Conservation (phyloP, 2,888 invertebrate species). For the Eustalomyia histrio region DNA sequence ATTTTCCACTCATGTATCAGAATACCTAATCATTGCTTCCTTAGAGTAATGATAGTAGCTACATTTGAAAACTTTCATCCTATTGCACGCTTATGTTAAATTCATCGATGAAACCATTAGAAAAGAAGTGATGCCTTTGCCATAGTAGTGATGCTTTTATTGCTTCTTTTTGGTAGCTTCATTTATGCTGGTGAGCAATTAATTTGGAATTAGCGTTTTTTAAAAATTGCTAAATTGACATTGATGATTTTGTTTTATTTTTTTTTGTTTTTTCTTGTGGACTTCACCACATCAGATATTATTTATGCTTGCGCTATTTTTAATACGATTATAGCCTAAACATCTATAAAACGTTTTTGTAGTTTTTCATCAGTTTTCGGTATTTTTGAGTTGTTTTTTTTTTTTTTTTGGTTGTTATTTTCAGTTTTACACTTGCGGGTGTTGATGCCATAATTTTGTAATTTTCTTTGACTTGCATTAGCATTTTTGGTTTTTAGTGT, state of each 20-base stretch:
- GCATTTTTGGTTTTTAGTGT: slow-evolving; percentile 20
- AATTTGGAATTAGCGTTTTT: too few species aligned
- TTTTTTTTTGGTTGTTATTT: slow-evolving; percentile 38
- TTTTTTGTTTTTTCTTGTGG: slow-evolving; percentile 34
- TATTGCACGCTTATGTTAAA: too few species aligned
- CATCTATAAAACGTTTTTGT: slow-evolving; percentile 33
- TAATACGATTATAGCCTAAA: slow-evolving; percentile 63
- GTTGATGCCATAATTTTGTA: slow-evolving; percentile 61
- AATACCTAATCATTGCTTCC: too few species aligned
- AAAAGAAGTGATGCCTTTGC: too few species aligned
- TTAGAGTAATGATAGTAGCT: too few species aligned
- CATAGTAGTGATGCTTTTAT: too few species aligned
- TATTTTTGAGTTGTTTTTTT: neutral
- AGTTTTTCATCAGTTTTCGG: slow-evolving; percentile 57
- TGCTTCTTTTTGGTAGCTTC: too few species aligned
- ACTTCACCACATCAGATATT: slow-evolving; percentile 58
- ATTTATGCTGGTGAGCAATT: too few species aligned
- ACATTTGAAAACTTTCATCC: too few species aligned
- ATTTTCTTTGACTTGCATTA: slow-evolving; percentile 37
- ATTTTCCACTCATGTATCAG: too few species aligned
- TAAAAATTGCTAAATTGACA: neutral
- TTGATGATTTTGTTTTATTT: neutral
- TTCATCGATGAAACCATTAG: too few species aligned
- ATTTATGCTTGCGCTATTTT: slow-evolving; percentile 61
- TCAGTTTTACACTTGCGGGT: slow-evolving; percentile 62